Evolutionary conservation across 2,888 invertebrate species (phyloP).

Genomic region (Lasioglossum villosulum): DNA sequence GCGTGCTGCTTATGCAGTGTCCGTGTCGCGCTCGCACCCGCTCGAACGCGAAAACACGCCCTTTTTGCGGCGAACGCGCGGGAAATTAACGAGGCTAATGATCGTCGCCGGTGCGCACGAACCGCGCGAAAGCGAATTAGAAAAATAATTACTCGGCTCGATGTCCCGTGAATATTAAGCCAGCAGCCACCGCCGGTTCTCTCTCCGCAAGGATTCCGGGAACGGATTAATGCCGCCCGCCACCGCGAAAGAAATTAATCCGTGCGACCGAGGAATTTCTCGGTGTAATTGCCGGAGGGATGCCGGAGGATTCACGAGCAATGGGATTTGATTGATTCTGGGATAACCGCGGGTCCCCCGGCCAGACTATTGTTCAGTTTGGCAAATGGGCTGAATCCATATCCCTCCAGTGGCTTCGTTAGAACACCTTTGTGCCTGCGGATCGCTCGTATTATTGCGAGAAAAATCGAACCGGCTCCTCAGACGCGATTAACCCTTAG

Average conservation of each 20-base stretch:
- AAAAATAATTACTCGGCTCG: conserved; percentile 52
- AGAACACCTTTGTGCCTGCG: conserved; percentile 1
- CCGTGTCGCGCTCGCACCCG: not conserved
- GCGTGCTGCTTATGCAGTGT: conserved; percentile 9
- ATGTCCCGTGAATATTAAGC: conserved; percentile 50
- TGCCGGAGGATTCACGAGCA: conserved; percentile 13
- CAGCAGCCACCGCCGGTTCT: not conserved
- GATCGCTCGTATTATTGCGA: conserved; percentile 6
- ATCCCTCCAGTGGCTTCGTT: conserved; percentile 9
- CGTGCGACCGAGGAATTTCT: not conserved
- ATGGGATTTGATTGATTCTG: conserved; percentile 19
- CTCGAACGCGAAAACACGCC: conserved; percentile 19
- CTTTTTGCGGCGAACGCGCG: conserved; percentile 1
- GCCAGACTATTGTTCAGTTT: conserved; percentile 6
- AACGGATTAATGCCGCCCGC: conserved; percentile 21
- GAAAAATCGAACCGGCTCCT: not conserved
- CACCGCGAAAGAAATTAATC: conserved; percentile 31
- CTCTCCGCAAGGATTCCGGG: not conserved
- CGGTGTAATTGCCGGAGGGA: not conserved
- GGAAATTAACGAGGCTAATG: conserved; percentile 54
- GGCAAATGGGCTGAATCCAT: conserved; percentile 4
- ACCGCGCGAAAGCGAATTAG: conserved; percentile 24
- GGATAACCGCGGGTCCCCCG: not conserved
- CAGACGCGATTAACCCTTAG: not conserved
- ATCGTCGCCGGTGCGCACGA: conserved; percentile 12